phyloP scores from a whole-genome alignment of 2,113 vertebrate genomes.

The Naja naja region DNA sequence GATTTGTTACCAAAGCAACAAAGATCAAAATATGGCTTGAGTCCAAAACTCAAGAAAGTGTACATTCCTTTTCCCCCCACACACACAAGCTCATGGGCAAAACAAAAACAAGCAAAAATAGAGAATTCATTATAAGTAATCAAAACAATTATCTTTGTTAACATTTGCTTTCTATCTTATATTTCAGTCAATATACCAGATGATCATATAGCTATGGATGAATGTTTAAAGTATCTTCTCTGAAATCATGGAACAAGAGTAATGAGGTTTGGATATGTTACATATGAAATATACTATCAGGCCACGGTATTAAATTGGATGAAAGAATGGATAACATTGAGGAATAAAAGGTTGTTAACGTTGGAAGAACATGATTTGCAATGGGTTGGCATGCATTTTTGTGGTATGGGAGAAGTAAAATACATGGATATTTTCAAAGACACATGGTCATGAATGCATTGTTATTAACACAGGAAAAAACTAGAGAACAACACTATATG shows the following conservation, averaged over 20 bases:
- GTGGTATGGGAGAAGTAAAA: too few relatives aligned
- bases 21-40: not conserved
- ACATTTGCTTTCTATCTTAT: not conserved
- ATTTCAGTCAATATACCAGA: not conserved
- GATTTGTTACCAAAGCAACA: not conserved
- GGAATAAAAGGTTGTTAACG: too few relatives aligned
- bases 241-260: not conserved
- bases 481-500: too few relatives aligned
- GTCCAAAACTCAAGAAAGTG: not conserved
- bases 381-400: too few relatives aligned
- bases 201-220: not conserved
- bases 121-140: constrained; percentile 16
- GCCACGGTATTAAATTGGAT: too few relatives aligned
- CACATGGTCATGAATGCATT: too few relatives aligned
- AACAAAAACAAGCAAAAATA: not conserved
- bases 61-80: not conserved
- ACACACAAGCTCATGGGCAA: not conserved
- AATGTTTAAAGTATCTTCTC: not conserved
- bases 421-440: too few relatives aligned
- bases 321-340: too few relatives aligned
- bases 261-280: not conserved
- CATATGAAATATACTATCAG: not conserved
- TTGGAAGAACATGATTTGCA: too few relatives aligned
- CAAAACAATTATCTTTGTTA: constrained; percentile 12
- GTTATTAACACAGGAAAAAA: too few relatives aligned